Evolutionary conservation across 2,888 invertebrate genomes (phyloP), one percentile per base, ranked within the genome.

Genomic region (Dichetophora obliterata): DNA sequence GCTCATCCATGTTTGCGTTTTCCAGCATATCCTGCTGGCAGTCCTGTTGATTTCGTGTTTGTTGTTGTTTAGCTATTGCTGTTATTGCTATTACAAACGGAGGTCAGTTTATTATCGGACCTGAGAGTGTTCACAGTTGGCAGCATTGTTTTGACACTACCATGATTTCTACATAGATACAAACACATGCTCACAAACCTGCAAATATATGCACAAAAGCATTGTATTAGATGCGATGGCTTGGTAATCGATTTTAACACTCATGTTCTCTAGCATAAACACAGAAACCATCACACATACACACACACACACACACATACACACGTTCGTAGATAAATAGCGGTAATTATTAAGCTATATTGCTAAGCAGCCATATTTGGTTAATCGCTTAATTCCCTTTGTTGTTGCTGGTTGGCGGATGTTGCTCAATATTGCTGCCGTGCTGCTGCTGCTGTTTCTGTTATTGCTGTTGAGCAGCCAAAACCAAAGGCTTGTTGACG

Each of bases 401-500:
- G 71, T 61, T 43, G 61, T 72, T 59, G 71, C 8, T 69, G 69
- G 14, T 52, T 43, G 14, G 8, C 52, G 4, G 66, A 1, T 43
- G 37, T 22, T 37, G n/a, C 37, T n/a, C 16, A n/a, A 6, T 43
- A 48, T 66, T 43, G 43, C 19, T 66, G n/a, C 72, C 75, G 43
- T 63, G 75, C 27, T 75, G 63, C 2, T 61, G 24, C 63, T 76
- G 31, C 50, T 59, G 68, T 52, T 63, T 48, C 68, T 80, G 77
- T 80, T 79, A 76, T 80, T 77, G 75, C 78, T 80, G 79, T 76
- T 79, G 80, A 80, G 78, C 72, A 75, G 74, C 77, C 77, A 80
- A 80, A 69, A 78, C 14, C 43, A 14, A 80, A 76, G 63, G 80
- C 74, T 78, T 78, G 78, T 80, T 77, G 77, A 79, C 43, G 43